Conservation (phyloP, 1,140 invertebrate species). For the Cephus cinctus region DNA sequence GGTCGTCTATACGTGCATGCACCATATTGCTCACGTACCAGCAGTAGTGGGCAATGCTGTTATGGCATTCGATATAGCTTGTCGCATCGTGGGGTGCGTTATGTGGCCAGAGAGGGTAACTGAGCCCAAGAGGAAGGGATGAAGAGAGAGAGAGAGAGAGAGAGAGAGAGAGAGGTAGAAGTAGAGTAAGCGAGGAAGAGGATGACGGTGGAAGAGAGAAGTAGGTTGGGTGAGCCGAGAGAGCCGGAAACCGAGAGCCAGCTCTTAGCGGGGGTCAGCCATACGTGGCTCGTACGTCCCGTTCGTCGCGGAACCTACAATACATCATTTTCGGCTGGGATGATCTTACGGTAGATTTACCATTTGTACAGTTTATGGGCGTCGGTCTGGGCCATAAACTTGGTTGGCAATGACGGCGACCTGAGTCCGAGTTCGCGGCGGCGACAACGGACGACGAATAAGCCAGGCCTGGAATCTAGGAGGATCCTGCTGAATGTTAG, state of each 20-base stretch:
- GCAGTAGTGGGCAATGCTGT: too few relatives aligned
- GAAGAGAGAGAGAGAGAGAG: conserved; percentile 3
- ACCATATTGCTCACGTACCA: too few relatives aligned
- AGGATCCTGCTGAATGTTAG: background rate
- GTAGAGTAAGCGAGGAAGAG: conserved; percentile 3
- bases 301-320: conserved; percentile 37
- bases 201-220: background rate
- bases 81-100: too few relatives aligned
- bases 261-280: conserved; percentile 24
- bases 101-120: too few relatives aligned
- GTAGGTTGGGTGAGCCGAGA: background rate
- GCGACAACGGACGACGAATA: background rate
- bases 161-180: too few relatives aligned
- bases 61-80: too few relatives aligned
- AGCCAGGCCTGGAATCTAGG: background rate
- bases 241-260: background rate
- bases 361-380: conserved; percentile 57
- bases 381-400: conserved; percentile 56
- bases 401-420: conserved; percentile 53
- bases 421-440: too few relatives aligned
- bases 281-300: conserved; percentile 31
- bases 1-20: too few relatives aligned
- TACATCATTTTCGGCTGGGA: conserved; percentile 59
- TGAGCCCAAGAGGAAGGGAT: background rate
- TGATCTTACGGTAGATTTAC: conserved; percentile 58